Conservation (phyloP, 2,888 invertebrate genomes). For the Sepioteuthis lessoniana region DNA sequence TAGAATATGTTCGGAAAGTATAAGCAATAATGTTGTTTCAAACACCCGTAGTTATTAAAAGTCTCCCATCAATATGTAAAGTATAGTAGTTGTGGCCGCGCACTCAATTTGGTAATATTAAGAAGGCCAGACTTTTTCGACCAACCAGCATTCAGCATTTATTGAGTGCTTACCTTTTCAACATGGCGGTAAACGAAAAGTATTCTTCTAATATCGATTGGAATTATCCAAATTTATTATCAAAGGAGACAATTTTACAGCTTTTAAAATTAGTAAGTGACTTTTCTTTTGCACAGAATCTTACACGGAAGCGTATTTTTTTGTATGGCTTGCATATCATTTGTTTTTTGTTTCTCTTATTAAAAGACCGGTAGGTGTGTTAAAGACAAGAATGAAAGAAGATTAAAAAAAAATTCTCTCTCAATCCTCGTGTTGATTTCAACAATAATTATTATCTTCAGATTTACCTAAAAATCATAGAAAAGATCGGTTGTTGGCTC, state of each 20-base stretch:
- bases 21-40: too few relatives aligned
- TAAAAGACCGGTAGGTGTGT: neutral
- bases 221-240: slow-evolving; percentile 46
- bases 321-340: neutral
- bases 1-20: too few relatives aligned
- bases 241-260: slow-evolving; percentile 34
- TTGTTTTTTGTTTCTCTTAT: neutral
- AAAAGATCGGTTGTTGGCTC: too few relatives aligned
- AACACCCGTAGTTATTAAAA: too few relatives aligned
- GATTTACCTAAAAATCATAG: neutral
- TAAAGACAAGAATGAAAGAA: too few relatives aligned
- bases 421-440: neutral
- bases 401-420: neutral
- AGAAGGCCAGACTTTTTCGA: neutral
- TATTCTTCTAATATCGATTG: slow-evolving; percentile 6
- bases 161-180: slow-evolving; percentile 36
- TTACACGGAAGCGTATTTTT: neutral
- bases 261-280: slow-evolving; percentile 11
- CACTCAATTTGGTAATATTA: too few relatives aligned
- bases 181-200: slow-evolving; percentile 3
- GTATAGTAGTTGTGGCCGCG: too few relatives aligned
- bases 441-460: neutral
- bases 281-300: neutral
- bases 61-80: too few relatives aligned
- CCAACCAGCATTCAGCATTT: neutral